Evolutionary conservation across 1,140 invertebrate genomes (phyloP).

Genomic region (Tribolium castaneum): DNA sequence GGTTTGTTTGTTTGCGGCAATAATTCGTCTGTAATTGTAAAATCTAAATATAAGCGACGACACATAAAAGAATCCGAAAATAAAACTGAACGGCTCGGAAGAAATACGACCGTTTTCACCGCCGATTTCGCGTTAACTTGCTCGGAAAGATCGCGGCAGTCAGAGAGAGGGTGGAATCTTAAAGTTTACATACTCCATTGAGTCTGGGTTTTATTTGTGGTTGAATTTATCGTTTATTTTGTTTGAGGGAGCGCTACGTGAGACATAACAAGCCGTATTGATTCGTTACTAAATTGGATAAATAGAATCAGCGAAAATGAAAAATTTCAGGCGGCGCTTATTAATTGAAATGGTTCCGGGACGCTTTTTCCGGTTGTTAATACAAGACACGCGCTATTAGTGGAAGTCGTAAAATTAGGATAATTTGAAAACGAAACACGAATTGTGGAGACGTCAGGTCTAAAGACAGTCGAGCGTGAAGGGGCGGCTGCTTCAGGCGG

Average conservation of each 20-base stretch:
- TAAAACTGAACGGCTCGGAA: slow-evolving; percentile 41
- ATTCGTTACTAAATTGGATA: slow-evolving; percentile 19
- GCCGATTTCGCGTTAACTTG: slow-evolving; percentile 42
- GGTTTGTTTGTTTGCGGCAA: slow-evolving; percentile 11
- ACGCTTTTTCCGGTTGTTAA: slow-evolving; percentile 24
- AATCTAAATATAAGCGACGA: slow-evolving; percentile 34
- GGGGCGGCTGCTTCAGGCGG: slow-evolving; percentile 36
- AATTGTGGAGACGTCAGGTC: slow-evolving; percentile 47
- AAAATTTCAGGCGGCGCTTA: slow-evolving; percentile 29
- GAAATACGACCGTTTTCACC: slow-evolving; percentile 43
- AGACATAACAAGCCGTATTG: slow-evolving; percentile 34
- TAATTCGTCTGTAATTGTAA: slow-evolving; percentile 25
- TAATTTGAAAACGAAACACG: slow-evolving; percentile 47
- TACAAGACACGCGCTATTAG: slow-evolving; percentile 42
- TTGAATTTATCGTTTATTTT: slow-evolving; percentile 28
- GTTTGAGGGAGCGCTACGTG: slow-evolving; percentile 29
- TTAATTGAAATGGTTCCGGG: slow-evolving; percentile 11
- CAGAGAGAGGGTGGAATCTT: slow-evolving; percentile 41
- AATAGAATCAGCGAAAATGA: slow-evolving; percentile 8
- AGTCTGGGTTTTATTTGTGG: slow-evolving; percentile 37
- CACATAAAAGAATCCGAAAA: slow-evolving; percentile 34
- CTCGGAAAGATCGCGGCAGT: slow-evolving; percentile 40
- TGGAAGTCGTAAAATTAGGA: slow-evolving; percentile 44
- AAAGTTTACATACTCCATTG: slow-evolving; percentile 45
- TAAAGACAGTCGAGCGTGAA: slow-evolving; percentile 44